Conservation (phyloP, 2,113 vertebrate genomes). For the Acinonyx jubatus region DNA sequence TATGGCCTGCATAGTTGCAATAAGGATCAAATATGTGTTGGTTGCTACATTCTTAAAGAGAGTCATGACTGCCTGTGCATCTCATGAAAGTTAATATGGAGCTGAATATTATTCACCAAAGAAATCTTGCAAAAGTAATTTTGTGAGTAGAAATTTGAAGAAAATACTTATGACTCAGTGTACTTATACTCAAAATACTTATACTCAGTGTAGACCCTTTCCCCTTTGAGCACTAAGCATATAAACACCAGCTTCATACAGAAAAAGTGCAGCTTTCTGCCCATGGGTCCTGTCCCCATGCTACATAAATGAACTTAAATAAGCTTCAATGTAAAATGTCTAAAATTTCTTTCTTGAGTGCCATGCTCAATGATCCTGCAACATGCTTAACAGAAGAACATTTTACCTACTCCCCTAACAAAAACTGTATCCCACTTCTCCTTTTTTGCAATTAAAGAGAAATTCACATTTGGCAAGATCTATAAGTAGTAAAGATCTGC, state of each 20-base stretch:
- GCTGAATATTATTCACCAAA: background rate
- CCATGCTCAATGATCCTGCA: background rate
- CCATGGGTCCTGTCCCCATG: background rate
- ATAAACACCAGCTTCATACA: background rate
- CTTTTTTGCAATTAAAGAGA: background rate
- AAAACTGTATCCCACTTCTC: background rate
- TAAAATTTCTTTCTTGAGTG: background rate
- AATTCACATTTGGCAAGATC: background rate
- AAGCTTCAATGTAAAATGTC: background rate
- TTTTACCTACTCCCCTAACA: background rate
- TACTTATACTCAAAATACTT: background rate
- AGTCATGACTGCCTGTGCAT: background rate
- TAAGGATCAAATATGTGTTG: background rate
- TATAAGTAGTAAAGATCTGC: background rate
- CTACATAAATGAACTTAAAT: background rate
- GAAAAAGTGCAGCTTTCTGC: background rate
- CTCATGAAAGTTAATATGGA: background rate
- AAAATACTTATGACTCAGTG: background rate
- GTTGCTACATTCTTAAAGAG: too few relatives aligned
- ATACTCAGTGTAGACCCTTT: background rate
- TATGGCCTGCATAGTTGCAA: background rate
- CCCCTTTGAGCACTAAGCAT: background rate
- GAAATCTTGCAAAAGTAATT: background rate
- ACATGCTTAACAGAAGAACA: background rate
- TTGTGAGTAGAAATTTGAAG: background rate